Evolutionary conservation across 1,140 invertebrate species (phyloP).

Genomic region (Temnothorax nylanderi): DNA sequence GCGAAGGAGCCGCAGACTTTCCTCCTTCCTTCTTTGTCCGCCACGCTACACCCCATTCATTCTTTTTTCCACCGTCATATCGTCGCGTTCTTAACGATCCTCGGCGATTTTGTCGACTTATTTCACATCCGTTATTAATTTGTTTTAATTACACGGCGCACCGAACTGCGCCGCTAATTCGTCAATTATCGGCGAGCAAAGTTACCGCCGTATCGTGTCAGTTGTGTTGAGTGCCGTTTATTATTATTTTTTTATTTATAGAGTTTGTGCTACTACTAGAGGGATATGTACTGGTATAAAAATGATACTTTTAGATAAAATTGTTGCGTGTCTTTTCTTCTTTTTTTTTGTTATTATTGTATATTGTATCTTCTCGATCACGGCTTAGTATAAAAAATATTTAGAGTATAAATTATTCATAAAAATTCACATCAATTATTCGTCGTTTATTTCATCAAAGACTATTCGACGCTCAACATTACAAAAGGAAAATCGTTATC

Average conservation of each 20-base stretch:
- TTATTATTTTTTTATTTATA: neutral
- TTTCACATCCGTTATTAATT: slow-evolving; percentile 80
- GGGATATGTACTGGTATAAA: neutral
- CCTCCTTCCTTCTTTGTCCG: slow-evolving; percentile 27
- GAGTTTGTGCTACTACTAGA: neutral
- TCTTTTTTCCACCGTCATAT: slow-evolving; percentile 20
- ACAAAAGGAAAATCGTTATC: neutral
- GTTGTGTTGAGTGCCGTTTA: neutral
- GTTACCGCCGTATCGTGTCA: slow-evolving; percentile 35
- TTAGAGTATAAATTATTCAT: neutral
- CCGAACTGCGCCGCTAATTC: slow-evolving; percentile 74
- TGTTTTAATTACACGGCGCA: slow-evolving; percentile 80
- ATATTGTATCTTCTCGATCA: neutral
- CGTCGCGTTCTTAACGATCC: slow-evolving; percentile 46
- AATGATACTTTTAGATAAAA: neutral
- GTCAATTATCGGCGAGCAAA: slow-evolving; percentile 79
- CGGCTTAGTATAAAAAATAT: neutral
- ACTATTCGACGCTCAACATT: neutral
- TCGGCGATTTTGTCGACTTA: slow-evolving; percentile 56
- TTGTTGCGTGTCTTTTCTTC: neutral
- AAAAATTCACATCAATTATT: neutral
- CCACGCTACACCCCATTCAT: neutral
- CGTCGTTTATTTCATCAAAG: neutral
- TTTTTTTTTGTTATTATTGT: neutral
- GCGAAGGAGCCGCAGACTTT: slow-evolving; percentile 47